A percentile compares a stretch with the other conserved stretches of the same genome.
These are phyloP conservation scores for Zaprionus tsacasi DNA, from an alignment of 1,140 invertebrate species.

Conservation along the genomic window DNA sequence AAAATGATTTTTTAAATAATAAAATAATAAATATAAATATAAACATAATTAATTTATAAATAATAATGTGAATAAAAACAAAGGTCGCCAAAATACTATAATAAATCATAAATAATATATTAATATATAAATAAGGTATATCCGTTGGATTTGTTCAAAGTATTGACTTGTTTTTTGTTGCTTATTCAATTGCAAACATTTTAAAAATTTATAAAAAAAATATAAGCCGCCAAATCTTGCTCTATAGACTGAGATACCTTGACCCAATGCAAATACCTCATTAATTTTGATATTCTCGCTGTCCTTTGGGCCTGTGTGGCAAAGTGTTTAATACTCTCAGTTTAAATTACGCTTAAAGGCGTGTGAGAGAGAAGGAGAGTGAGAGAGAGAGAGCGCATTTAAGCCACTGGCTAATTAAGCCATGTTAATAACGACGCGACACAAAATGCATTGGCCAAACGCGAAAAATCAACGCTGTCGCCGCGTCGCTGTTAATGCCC, in stretches of 20 bases:
- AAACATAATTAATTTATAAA: no score
- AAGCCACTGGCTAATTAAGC: slow-evolving; percentile 73
- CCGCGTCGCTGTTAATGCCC: slow-evolving; percentile 58
- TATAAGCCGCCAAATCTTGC: no score
- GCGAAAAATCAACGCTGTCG: slow-evolving; percentile 49
- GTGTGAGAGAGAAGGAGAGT: background rate
- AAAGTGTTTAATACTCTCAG: slow-evolving; percentile 40
- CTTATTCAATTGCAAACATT: no score
- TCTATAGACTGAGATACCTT: background rate
- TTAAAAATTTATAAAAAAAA: no score
- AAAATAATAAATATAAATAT: no score
- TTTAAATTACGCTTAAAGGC: slow-evolving; percentile 70
- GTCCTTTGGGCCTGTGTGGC: background rate
- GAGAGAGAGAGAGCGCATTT: slow-evolving; percentile 30
- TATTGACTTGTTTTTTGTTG: no score
- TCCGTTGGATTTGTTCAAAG: no score
- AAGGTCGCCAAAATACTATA: no score
- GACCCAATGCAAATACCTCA: background rate
- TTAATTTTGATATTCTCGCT: slow-evolving; percentile 4
- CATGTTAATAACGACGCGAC: slow-evolving; percentile 63
- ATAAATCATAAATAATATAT: no score
- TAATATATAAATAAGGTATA: no score
- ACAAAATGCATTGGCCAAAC: slow-evolving; percentile 13
- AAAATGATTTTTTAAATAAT: no score
- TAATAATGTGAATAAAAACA: no score